Evolutionary conservation across 2,113 vertebrate genomes (phyloP), one percentile per base, ranked within the genome.

Genomic region (Dolichotis patagonum): DNA sequence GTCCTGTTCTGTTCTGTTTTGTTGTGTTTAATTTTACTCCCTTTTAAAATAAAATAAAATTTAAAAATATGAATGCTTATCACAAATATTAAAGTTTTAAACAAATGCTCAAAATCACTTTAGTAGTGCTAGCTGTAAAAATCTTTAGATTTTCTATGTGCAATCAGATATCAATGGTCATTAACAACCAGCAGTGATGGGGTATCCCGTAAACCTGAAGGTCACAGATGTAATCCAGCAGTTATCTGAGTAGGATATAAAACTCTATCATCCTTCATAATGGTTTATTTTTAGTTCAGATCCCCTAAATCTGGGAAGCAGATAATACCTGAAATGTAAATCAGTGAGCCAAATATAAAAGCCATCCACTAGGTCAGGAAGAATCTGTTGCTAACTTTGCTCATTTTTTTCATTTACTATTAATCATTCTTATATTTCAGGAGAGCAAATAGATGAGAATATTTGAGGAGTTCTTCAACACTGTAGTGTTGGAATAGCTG

Each of bases 381-480:
- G 41, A 87, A 19, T 32, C 84, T 56, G 46, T 28, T 91, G 41
- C n/a, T 95, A 10, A 71, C 14, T 94, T 84, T 63, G 67, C 30
- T 88, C 52, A 84, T 54, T 88, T 91, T 84, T 84, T 11, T 91
- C 7, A 63, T 91, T 93, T 86, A 88, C 56, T 71, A 63, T 88
- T 69, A 83, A 78, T 84, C 26, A 63, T 28, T 8, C n/a, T 93
- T 26, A 41, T 91, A 71, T 87, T 84, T 95, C n/a, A 71, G 58
- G 67, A 94, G 88, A 41, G 41, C 49, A 91, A 95, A 95, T 71
- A 87, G 49, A 30, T 10, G 85, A 60, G 2, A 4, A 32, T 91
- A 87, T 86, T 81, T 69, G 93, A 94, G 30, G 2, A 77, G 19
- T 49, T 92, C n/a, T 95, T 85, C 32, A 87, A 69, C 41, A 93